phyloP scores from a whole-genome alignment of 2,113 vertebrate genomes.

The Microcebus tavaratra region DNA sequence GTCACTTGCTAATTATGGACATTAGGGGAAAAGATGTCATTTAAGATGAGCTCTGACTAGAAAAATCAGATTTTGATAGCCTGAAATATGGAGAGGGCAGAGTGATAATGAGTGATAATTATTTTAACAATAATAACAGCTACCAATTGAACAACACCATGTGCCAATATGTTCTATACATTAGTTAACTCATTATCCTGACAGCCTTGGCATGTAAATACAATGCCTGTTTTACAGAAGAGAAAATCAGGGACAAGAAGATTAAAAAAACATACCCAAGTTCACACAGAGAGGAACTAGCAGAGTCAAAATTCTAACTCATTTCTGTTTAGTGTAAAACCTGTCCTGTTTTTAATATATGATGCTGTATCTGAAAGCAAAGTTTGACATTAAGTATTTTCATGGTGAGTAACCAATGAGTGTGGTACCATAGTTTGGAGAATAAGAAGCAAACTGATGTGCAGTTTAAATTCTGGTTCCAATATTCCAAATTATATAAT shows the following conservation, averaged over 20 bases:
- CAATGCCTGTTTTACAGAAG: neutral
- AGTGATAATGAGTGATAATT: conserved; percentile 48
- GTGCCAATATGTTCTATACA: neutral
- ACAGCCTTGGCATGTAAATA: conserved; percentile 21
- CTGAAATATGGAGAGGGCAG: neutral
- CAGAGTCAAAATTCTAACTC: conserved; percentile 52
- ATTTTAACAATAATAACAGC: conserved; percentile 44
- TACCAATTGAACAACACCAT: conserved; percentile 32
- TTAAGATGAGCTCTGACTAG: neutral
- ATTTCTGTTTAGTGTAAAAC: conserved; percentile 64
- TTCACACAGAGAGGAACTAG: neutral
- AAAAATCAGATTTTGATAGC: conserved; percentile 28
- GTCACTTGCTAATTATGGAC: neutral
- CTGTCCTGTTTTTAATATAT: neutral
- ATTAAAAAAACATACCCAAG: neutral
- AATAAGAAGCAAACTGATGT: neutral
- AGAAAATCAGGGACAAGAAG: neutral
- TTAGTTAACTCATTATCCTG: conserved; percentile 21
- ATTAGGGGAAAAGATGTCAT: neutral
- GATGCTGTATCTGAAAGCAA: neutral
- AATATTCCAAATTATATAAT: neutral
- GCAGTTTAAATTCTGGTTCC: neutral
- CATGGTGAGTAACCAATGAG: neutral
- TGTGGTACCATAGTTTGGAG: neutral
- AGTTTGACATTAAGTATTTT: neutral